Evolutionary conservation across 2,113 vertebrate species (phyloP), one percentile per base, ranked within the genome.

Genomic region (Eleginops maclovinus): DNA sequence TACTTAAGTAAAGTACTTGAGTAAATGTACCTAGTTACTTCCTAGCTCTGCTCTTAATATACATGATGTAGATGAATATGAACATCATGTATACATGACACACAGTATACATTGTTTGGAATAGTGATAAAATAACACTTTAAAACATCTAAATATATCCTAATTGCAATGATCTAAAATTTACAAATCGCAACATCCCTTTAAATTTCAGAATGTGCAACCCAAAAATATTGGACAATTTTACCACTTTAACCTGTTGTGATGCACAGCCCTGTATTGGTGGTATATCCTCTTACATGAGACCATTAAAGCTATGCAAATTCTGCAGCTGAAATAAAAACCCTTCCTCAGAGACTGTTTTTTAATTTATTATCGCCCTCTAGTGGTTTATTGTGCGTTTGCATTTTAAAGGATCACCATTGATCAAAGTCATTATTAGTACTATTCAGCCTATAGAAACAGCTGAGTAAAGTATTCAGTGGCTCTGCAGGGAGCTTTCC

Each of bases 281-380:
- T 26, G 2, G 54, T 12, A 7, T 15, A 28, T 19, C 19, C 7
- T 51, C 9, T 28, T 1, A 51, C 26, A 17, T 49, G 11, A 40
- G 49, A 13, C 3, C 11, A 58, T 28, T 53, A n/a, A 47, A 17
- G 24, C 55, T n/a, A n/a, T n/a, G n/a, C 13, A 58, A 3, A 59
- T 6, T 7, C 59, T 71, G 40, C 47, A 60, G 49, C 36, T 72
- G 22, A 41, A 3, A 40, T 41, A 14, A 72, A 36, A 21, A 21
- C 16, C 15, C 19, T 7, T 71, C 24, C 15, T 54, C 47, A 59
- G 46, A 60, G 31, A 36, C 4, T 5, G 16, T 72, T 59, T n/a
- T 46, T 8, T 60, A 72, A 28, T 55, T 56, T 68, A 47, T 83
- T 50, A 49, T 83, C 72, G 74, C 90, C 90, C 90, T 88, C 92